These are phyloP conservation scores for Emys orbicularis DNA, from an alignment of 2,797 vertebrate genomes.

Conservation along the genomic window DNA sequence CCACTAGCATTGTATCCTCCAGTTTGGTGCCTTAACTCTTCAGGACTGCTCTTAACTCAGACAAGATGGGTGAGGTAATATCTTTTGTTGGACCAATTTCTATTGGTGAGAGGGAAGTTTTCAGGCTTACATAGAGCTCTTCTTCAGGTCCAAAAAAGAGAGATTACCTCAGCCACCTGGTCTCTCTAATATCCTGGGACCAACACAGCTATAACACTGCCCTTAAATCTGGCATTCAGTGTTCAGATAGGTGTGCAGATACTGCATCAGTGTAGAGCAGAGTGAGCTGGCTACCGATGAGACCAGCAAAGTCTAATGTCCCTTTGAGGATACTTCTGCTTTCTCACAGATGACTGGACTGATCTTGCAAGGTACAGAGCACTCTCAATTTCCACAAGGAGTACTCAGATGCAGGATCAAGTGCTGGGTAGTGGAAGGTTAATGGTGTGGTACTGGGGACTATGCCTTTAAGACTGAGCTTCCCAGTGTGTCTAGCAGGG, in stretches of 20 bases:
- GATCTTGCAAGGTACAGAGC: not conserved
- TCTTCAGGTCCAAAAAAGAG: not conserved
- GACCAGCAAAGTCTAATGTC: not conserved
- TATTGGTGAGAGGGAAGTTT: not conserved
- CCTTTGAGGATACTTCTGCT: not conserved
- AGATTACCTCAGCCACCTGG: too few species aligned
- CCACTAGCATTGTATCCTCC: not conserved
- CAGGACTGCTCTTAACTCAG: not conserved
- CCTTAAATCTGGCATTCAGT: not conserved
- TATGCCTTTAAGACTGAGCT: not conserved
- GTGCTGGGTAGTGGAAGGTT: not conserved
- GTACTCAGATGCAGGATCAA: not conserved
- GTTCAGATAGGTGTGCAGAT: not conserved
- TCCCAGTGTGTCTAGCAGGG: not conserved
- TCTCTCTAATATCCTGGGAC: not conserved
- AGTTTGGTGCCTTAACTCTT: not conserved
- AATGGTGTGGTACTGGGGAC: not conserved
- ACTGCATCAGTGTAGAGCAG: not conserved
- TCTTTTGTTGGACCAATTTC: not conserved
- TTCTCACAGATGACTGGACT: not conserved
- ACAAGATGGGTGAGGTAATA: not conserved
- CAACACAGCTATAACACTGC: not conserved
- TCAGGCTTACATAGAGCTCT: not conserved
- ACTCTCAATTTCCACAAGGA: not conserved
- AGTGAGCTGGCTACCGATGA: not conserved